These are phyloP conservation scores for Gavia stellata DNA, from an alignment of 2,113 vertebrate genomes.

Conservation along the genomic window DNA sequence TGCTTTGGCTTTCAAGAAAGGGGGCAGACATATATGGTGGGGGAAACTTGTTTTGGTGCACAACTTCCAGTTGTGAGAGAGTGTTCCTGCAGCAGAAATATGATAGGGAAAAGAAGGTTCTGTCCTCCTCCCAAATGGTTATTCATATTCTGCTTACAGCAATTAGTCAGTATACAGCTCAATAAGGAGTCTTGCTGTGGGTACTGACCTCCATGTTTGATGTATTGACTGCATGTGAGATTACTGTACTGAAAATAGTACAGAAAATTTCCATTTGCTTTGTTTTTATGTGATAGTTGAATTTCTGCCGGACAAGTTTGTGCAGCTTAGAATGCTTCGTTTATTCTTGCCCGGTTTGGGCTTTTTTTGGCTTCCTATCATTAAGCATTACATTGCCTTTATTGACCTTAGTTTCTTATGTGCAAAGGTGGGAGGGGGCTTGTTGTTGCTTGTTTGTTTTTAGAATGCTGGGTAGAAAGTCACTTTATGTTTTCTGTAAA, in stretches of 20 bases:
- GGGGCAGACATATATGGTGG: no score
- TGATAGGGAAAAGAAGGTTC: neutral
- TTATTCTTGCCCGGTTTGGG: neutral
- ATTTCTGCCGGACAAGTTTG: neutral
- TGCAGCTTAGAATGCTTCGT: neutral
- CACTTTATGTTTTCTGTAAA: neutral
- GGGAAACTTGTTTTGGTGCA: neutral
- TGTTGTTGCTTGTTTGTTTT: neutral
- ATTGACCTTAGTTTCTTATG: neutral
- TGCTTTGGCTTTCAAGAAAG: neutral
- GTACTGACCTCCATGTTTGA: neutral
- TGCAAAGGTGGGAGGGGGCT: neutral
- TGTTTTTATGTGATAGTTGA: neutral
- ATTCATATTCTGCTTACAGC: neutral
- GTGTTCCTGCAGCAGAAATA: neutral
- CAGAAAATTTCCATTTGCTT: neutral
- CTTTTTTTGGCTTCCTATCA: neutral
- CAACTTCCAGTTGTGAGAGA: neutral
- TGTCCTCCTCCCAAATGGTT: neutral
- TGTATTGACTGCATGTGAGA: neutral
- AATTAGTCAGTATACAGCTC: neutral
- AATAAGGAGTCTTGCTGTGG: neutral
- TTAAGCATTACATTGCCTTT: neutral
- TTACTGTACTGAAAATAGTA: neutral
- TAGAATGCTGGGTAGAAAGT: neutral